Percentiles rank a stretch among this genome's conserved stretches.
Conservation (phyloP, 92 coral and sea anemone genomes). For the Phenganax subtilis region DNA sequence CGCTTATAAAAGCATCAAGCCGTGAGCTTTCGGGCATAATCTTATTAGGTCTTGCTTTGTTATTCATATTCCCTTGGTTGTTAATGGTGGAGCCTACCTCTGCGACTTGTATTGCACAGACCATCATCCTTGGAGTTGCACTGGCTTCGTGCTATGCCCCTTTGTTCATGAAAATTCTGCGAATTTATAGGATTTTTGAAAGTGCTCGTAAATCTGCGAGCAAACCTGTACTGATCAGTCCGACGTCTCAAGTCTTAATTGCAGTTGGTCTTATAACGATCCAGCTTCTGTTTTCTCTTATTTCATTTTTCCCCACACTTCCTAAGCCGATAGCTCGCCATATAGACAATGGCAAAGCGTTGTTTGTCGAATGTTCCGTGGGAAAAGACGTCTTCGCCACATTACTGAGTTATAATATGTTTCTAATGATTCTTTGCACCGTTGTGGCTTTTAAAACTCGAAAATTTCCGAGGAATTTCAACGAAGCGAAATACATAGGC, state of each 20-base stretch:
- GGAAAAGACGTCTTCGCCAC: slow-evolving; percentile 59
- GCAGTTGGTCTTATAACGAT: slow-evolving; percentile 35
- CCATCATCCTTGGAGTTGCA: slow-evolving; percentile 24
- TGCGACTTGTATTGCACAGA: slow-evolving; percentile 30
- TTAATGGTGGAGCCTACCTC: slow-evolving; percentile 36
- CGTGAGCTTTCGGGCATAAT: slow-evolving; percentile 49
- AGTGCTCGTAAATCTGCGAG: slow-evolving; percentile 46
- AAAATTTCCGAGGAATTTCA: slow-evolving; percentile 82
- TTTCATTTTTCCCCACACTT: slow-evolving; percentile 20
- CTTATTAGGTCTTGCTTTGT: slow-evolving; percentile 37
- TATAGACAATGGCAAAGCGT: not conserved
- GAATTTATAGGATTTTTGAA: slow-evolving; percentile 47
- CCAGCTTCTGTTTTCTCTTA: slow-evolving; percentile 34
- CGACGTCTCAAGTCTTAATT: slow-evolving; percentile 46
- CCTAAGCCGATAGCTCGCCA: slow-evolving; percentile 18
- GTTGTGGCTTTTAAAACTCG: slow-evolving; percentile 86
- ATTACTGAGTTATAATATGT: slow-evolving; percentile 65
- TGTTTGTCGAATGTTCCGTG: slow-evolving; percentile 60
- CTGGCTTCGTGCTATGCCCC: slow-evolving; percentile 53
- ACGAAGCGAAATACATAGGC: slow-evolving; percentile 94
- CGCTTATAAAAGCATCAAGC: slow-evolving; percentile 50
- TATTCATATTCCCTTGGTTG: slow-evolving; percentile 25
- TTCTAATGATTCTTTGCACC: slow-evolving; percentile 75
- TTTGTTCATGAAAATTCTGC: slow-evolving; percentile 45
- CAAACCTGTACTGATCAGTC: slow-evolving; percentile 44